Percentiles rank a stretch among this genome's conserved stretches.
These are phyloP conservation scores for Martes martes DNA, from an alignment of 2,113 vertebrate genomes.

Conservation along the genomic window DNA sequence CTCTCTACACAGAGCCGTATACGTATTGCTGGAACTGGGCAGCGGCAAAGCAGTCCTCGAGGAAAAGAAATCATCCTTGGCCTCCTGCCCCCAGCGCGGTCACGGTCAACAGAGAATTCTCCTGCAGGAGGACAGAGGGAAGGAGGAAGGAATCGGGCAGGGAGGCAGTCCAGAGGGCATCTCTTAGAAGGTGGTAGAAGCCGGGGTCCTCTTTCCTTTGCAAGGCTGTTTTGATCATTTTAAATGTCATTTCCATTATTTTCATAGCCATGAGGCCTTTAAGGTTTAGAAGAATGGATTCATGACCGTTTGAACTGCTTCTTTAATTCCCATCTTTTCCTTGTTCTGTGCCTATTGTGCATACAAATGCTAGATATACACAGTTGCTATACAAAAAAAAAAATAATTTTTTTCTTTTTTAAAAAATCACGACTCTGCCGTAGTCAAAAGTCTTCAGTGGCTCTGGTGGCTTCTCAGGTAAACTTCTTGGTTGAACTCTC, in stretches of 20 bases:
- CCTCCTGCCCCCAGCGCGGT: slow-evolving; percentile 13
- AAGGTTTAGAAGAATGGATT: slow-evolving; percentile 48
- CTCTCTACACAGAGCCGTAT: background rate
- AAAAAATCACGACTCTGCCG: background rate
- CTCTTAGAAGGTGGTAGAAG: slow-evolving; percentile 34
- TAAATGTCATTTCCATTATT: slow-evolving; percentile 66
- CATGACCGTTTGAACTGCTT: slow-evolving; percentile 55
- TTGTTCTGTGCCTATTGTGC: slow-evolving; percentile 25
- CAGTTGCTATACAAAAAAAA: background rate
- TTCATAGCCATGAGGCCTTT: slow-evolving; percentile 50
- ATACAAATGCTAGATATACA: background rate
- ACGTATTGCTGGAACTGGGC: background rate
- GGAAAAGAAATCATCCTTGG: slow-evolving; percentile 46
- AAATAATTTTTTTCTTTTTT: background rate
- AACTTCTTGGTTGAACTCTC: background rate
- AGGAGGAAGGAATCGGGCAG: background rate
- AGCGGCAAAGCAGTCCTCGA: background rate
- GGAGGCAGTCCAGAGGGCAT: slow-evolving; percentile 36
- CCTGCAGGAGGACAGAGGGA: background rate
- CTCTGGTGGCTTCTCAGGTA: background rate
- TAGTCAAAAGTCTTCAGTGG: slow-evolving; percentile 5
- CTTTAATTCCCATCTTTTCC: slow-evolving; percentile 37
- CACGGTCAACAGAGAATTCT: slow-evolving; percentile 36
- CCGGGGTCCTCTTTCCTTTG: slow-evolving; percentile 30
- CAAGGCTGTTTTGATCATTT: slow-evolving; percentile 67